Conservation (phyloP, 2,113 vertebrate species). For the Prietella phreatophila region DNA sequence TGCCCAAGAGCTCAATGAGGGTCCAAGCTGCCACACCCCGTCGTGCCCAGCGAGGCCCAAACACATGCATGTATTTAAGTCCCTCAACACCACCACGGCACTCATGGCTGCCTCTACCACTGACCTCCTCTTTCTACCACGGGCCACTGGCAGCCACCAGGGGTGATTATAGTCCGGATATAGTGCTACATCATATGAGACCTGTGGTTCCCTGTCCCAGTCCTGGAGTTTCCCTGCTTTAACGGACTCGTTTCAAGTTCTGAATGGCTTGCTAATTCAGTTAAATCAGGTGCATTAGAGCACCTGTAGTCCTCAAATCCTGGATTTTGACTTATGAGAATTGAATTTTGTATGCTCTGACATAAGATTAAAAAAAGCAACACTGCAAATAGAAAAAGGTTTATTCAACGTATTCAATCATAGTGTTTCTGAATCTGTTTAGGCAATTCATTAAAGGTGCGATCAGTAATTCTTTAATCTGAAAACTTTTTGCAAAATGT, state of each 20-base stretch:
- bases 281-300: neutral
- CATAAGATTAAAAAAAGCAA: neutral
- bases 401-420: neutral
- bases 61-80: constrained; percentile 50
- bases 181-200: constrained; percentile 35
- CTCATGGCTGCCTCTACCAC: constrained; percentile 52
- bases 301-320: neutral
- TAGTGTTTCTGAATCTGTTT: neutral
- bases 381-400: neutral
- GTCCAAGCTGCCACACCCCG: constrained; percentile 39
- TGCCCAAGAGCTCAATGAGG: constrained; percentile 34
- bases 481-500: neutral
- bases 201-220: constrained; percentile 50
- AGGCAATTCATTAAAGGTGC: neutral
- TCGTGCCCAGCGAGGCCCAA: constrained; percentile 32
- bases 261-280: neutral
- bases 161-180: constrained; percentile 52
- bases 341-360: neutral
- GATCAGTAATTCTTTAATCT: neutral
- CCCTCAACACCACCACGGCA: constrained; percentile 26
- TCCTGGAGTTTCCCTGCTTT: constrained; percentile 43
- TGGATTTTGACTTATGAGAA: neutral
- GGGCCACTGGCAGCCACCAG: constrained; percentile 48
- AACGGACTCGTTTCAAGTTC: neutral
- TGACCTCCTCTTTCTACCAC: constrained; percentile 39